phyloP scores from a whole-genome alignment of 1,140 invertebrate genomes.

The Apis laboriosa region DNA sequence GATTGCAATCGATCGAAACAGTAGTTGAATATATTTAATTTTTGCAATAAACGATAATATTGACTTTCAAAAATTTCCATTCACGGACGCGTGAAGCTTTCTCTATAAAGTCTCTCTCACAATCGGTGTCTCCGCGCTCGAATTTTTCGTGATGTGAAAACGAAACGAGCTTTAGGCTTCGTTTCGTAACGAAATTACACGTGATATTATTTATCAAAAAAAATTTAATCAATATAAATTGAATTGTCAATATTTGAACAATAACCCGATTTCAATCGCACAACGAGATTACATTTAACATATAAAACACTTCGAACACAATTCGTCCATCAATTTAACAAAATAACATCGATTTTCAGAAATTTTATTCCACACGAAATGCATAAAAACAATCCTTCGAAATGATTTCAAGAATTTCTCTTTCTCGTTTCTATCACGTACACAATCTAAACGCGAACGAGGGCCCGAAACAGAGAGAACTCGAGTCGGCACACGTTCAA shows the following conservation, averaged over 20 bases:
- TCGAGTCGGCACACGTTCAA: background rate
- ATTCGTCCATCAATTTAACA: too few species aligned
- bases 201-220: background rate
- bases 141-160: background rate
- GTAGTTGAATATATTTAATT: too few species aligned
- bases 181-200: too few species aligned
- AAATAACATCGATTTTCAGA: too few species aligned
- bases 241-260: too few species aligned
- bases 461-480: constrained; percentile 15
- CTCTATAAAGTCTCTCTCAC: background rate
- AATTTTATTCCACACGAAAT: too few species aligned
- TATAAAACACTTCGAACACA: too few species aligned
- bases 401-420: background rate
- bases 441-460: background rate
- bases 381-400: background rate
- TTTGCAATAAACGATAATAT: background rate
- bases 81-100: background rate
- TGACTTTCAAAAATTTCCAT: background rate
- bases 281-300: too few species aligned
- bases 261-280: too few species aligned
- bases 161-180: background rate
- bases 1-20: too few species aligned
- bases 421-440: too few species aligned
- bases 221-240: background rate
- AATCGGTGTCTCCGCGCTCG: too few species aligned